Percentiles rank a stretch among this genome's conserved stretches.
phyloP scores from a whole-genome alignment of 2,113 vertebrate genomes.

The Hucho hucho region DNA sequence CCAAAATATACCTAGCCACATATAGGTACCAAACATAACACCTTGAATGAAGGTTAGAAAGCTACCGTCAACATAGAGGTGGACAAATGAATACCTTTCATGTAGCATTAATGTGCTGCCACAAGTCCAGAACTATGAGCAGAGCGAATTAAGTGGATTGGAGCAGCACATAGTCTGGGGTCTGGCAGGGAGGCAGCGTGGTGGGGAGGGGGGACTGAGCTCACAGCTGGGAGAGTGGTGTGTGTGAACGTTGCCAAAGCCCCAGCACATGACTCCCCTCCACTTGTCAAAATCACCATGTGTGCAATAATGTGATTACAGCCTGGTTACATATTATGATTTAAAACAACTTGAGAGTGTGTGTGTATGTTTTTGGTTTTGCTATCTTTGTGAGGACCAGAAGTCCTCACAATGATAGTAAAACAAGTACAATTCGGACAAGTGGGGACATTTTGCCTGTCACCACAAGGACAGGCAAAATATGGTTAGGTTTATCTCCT shows the following conservation, averaged over 20 bases:
- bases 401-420: too few species aligned
- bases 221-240: constrained; percentile 94
- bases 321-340: constrained; percentile 98
- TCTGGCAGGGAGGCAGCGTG: background rate
- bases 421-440: too few species aligned
- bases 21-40: constrained; percentile 1
- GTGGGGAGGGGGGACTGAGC: constrained; percentile 75
- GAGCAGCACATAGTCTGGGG: constrained; percentile 50
- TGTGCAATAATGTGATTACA: constrained; percentile 97
- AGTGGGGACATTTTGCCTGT: too few species aligned
- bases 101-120: constrained; percentile 14
- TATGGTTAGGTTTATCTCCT: too few species aligned
- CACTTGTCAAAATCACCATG: constrained; percentile 92
- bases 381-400: too few species aligned
- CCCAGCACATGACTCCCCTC: constrained; percentile 92
- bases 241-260: constrained; percentile 87
- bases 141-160: constrained; percentile 42
- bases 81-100: background rate
- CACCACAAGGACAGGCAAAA: too few species aligned
- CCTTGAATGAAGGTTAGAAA: too few species aligned
- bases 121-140: constrained; percentile 7
- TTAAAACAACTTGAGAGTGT: constrained; percentile 90
- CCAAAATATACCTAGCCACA: constrained; percentile 45
- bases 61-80: too few species aligned
- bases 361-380: constrained; percentile 46